phyloP scores from a whole-genome alignment of 2,888 invertebrate species.

The Alloscopus bannaensis region DNA sequence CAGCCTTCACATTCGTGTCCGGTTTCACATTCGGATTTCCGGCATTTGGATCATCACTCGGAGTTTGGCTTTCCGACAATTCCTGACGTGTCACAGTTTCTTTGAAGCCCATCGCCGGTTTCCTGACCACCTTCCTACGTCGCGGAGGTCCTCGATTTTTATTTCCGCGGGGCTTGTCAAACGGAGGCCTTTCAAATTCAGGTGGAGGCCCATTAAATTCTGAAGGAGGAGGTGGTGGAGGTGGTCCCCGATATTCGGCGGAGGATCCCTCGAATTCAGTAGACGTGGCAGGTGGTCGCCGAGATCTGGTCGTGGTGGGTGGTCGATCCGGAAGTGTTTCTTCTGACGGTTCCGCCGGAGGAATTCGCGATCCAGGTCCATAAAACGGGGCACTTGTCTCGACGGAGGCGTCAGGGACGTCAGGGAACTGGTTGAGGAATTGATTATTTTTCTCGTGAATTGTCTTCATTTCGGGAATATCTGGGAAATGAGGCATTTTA shows the following conservation, averaged over 20 bases:
- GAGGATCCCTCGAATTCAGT: no score
- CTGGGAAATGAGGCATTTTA: constrained; percentile 21
- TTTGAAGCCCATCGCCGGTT: neutral
- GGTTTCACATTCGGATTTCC: neutral
- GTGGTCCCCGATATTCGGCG: neutral
- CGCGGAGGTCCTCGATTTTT: no score
- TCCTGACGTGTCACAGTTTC: neutral
- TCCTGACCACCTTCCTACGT: neutral
- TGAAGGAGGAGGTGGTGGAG: constrained; percentile 20
- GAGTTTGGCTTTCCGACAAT: constrained; percentile 8
- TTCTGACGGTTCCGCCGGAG: no score
- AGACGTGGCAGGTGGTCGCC: no score
- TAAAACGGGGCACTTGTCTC: neutral
- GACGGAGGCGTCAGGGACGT: neutral
- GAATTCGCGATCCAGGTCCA: no score
- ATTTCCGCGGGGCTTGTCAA: no score
- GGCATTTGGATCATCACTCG: no score
- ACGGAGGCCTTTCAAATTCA: no score
- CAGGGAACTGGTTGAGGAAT: neutral
- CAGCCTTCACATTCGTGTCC: constrained; percentile 29
- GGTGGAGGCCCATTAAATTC: neutral
- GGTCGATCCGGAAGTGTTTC: no score
- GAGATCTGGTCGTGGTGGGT: no score
- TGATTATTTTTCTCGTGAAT: constrained; percentile 13
- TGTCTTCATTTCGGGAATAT: constrained; percentile 21